These are phyloP conservation scores for Drosophila rubida DNA, from an alignment of 2,888 invertebrate species.

Conservation along the genomic window DNA sequence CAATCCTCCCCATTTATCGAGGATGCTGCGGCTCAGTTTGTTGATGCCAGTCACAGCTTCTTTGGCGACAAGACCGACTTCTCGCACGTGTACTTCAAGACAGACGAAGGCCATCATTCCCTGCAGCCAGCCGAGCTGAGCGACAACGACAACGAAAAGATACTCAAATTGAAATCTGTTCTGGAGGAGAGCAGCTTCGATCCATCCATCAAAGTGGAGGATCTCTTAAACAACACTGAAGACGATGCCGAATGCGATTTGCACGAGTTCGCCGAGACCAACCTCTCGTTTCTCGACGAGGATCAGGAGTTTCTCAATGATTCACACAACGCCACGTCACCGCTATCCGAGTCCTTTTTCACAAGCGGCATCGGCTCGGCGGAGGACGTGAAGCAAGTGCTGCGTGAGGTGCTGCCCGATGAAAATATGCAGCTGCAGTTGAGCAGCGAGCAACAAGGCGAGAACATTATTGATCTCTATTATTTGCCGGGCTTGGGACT, in stretches of 20 bases:
- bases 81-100: conserved; percentile 80
- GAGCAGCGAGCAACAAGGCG: conserved; percentile 83
- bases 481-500: conserved; percentile 86
- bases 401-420: conserved; percentile 93
- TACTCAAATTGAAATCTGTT: conserved; percentile 84
- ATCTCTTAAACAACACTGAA: conserved; percentile 81
- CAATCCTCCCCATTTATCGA: conserved; percentile 85
- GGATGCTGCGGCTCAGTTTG: conserved; percentile 81
- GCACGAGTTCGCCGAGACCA: conserved; percentile 84
- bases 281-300: conserved; percentile 84
- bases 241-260: conserved; percentile 83
- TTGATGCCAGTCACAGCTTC: conserved; percentile 83
- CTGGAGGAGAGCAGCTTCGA: conserved; percentile 83
- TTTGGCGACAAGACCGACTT: conserved; percentile 84
- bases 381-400: conserved; percentile 93
- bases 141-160: conserved; percentile 84
- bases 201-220: conserved; percentile 83
- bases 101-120: conserved; percentile 57
- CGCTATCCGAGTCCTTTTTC: conserved; percentile 93
- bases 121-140: conserved; percentile 68
- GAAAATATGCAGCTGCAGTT: conserved; percentile 87
- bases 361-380: conserved; percentile 93
- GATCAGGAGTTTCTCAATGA: conserved; percentile 86
- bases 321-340: conserved; percentile 91
- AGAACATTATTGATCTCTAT: conserved; percentile 85